These are phyloP conservation scores for Genyomyrus donnyi DNA, from an alignment of 2,113 vertebrate genomes.

Conservation along the genomic window DNA sequence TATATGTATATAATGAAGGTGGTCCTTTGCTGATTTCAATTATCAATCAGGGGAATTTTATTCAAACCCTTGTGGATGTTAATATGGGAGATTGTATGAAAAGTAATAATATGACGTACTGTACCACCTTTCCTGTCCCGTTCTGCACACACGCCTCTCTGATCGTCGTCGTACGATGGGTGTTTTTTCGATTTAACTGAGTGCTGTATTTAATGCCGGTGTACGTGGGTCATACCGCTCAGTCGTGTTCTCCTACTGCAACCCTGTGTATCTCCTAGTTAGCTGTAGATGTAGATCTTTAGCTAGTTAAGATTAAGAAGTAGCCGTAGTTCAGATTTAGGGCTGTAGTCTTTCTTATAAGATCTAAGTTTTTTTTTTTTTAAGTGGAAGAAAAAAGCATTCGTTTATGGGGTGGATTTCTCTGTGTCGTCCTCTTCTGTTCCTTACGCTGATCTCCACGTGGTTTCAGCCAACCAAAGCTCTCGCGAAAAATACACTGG, in stretches of 20 bases:
- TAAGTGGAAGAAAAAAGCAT: conserved; percentile 56
- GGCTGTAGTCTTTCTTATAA: conserved; percentile 92
- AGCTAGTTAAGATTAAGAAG: conserved; percentile 83
- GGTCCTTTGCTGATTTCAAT: conserved; percentile 73
- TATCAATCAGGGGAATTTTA: conserved; percentile 70
- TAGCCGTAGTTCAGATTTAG: conserved; percentile 95
- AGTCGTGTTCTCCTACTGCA: conserved; percentile 54
- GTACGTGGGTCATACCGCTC: conserved; percentile 65
- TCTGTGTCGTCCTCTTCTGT: conserved; percentile 41
- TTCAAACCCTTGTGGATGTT: conserved; percentile 75
- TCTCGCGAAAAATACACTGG: conserved; percentile 75
- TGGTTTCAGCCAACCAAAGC: conserved; percentile 99
- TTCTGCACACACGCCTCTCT: conserved; percentile 65
- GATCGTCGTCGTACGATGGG: conserved; percentile 80
- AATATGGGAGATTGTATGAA: conserved; percentile 48
- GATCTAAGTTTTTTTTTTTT: conserved; percentile 53
- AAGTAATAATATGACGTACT: conserved; percentile 69
- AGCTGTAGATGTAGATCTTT: conserved; percentile 76
- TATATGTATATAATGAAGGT: conserved; percentile 41
- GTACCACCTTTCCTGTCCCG: conserved; percentile 76
- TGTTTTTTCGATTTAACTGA: conserved; percentile 70
- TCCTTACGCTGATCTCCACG: conserved; percentile 76
- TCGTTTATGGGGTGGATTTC: conserved; percentile 46
- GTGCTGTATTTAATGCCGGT: conserved; percentile 92
- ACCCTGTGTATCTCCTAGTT: conserved; percentile 81